Conservation (phyloP, 2,113 vertebrate species). For the Nannobrachium achirus region DNA sequence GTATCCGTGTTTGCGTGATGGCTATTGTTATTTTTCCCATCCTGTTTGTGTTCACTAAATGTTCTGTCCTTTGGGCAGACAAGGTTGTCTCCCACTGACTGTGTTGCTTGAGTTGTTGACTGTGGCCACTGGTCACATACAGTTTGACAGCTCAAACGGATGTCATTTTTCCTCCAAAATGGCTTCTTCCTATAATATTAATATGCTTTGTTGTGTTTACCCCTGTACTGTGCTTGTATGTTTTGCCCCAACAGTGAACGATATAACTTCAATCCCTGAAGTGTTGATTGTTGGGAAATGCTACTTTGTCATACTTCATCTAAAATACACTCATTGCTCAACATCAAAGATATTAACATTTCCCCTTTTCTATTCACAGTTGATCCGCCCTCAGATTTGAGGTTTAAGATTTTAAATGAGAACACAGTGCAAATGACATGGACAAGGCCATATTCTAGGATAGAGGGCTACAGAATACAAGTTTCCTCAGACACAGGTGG, state of each 20-base stretch:
- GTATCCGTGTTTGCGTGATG: not conserved
- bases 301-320: not conserved
- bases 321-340: too few species aligned
- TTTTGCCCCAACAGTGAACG: slow-evolving; percentile 86
- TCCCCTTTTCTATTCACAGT: slow-evolving; percentile 83
- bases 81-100: slow-evolving; percentile 50
- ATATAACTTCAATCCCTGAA: slow-evolving; percentile 73
- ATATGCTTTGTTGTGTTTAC: slow-evolving; percentile 74
- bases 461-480: slow-evolving; percentile 91
- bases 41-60: slow-evolving; percentile 21
- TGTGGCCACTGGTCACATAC: slow-evolving; percentile 82
- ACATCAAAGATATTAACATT: slow-evolving; percentile 51
- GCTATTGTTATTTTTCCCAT: not conserved
- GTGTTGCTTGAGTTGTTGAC: slow-evolving; percentile 88
- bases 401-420: slow-evolving; percentile 96
- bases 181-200: slow-evolving; percentile 76
- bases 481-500: slow-evolving; percentile 89
- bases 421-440: slow-evolving; percentile 94
- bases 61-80: not conserved
- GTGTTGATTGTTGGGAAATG: slow-evolving; percentile 86
- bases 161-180: slow-evolving; percentile 88
- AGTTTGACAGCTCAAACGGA: slow-evolving; percentile 87
- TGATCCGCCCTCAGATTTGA: slow-evolving; percentile 91
- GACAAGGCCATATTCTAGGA: slow-evolving; percentile 82
- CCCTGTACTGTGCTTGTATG: slow-evolving; percentile 75